Conservation (phyloP, 2,888 invertebrate genomes). For the Latrodectus hesperus region DNA sequence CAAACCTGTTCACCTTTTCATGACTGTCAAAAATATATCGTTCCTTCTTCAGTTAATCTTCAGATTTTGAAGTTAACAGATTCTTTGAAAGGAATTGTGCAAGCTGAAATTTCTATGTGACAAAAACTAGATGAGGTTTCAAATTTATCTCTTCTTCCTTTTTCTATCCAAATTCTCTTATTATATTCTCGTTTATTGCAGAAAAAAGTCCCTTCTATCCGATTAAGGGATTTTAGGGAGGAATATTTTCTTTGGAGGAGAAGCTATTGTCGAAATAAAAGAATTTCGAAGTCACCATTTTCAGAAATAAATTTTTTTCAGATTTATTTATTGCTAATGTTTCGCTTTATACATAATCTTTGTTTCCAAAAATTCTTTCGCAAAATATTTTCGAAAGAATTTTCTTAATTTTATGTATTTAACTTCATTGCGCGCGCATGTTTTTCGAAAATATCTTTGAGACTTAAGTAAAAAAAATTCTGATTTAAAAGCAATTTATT, state of each 20-base stretch:
- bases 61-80: background rate
- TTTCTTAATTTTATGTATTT: too few species aligned
- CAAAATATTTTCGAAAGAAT: too few species aligned
- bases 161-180: background rate
- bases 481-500: too few species aligned
- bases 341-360: background rate
- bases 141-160: background rate
- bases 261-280: background rate
- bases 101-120: background rate
- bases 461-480: too few species aligned
- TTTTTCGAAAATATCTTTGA: too few species aligned
- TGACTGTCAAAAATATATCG: too few species aligned
- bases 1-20: background rate
- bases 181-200: background rate
- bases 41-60: too few species aligned
- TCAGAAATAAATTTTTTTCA: background rate
- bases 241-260: background rate
- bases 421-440: too few species aligned
- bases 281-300: background rate
- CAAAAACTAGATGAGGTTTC: background rate
- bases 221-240: background rate
- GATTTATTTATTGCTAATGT: background rate
- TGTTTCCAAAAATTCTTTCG: too few species aligned
- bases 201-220: background rate
- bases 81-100: background rate